Percentiles rank a stretch among this genome's conserved stretches.
Evolutionary conservation across 2,888 invertebrate genomes (phyloP).

Genomic region (Drosophila mimica): DNA sequence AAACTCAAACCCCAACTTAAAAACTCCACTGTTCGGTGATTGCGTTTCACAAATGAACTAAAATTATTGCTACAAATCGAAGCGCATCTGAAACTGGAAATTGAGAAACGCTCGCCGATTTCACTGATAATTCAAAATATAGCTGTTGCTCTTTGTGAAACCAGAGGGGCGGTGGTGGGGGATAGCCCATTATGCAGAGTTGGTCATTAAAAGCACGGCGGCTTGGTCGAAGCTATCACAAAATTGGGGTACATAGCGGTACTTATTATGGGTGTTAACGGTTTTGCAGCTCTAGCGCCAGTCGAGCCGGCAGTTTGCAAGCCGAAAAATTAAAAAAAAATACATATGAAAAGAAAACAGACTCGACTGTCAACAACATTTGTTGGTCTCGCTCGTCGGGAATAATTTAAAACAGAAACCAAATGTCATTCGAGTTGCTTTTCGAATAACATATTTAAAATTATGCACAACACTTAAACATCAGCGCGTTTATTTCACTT

Average conservation of each 20-base stretch:
- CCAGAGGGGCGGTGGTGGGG: fast-evolving
- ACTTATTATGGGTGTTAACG: constrained; percentile 83
- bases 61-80: constrained; percentile 64
- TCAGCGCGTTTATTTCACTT: constrained; percentile 73
- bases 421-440: constrained; percentile 67
- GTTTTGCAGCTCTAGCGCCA: constrained; percentile 73
- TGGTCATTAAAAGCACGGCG: constrained; percentile 67
- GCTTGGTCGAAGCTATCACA: constrained; percentile 55
- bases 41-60: constrained; percentile 76
- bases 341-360: constrained; percentile 28
- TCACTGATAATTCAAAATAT: constrained; percentile 49
- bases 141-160: not conserved
- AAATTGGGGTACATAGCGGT: constrained; percentile 83
- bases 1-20: constrained; percentile 21
- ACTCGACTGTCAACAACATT: constrained; percentile 62
- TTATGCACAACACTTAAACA: constrained; percentile 81
- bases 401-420: constrained; percentile 75
- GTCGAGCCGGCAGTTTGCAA: constrained; percentile 54
- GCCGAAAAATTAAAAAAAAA: constrained; percentile 24
- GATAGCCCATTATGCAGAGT: constrained; percentile 66
- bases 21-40: constrained; percentile 57
- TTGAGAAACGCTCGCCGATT: constrained; percentile 58
- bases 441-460: constrained; percentile 71
- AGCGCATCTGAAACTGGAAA: constrained; percentile 64
- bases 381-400: constrained; percentile 39